Percentiles rank a stretch among this genome's conserved stretches.
These are phyloP conservation scores for Brachyopa scutellaris DNA, from an alignment of 2,888 invertebrate genomes.

Conservation along the genomic window DNA sequence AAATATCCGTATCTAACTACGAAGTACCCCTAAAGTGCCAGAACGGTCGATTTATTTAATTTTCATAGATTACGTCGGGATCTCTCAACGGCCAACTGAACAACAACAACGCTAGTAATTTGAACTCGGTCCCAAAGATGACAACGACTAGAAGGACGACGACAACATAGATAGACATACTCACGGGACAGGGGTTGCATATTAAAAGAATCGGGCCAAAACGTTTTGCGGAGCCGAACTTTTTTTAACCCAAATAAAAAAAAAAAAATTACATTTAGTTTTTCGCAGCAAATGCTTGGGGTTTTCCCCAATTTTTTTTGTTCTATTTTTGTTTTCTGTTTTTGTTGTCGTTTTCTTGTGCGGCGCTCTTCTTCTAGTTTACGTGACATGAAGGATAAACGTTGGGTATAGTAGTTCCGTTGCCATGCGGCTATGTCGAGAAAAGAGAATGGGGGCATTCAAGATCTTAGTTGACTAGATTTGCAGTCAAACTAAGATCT, in stretches of 20 bases:
- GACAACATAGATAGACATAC: constrained; percentile 13
- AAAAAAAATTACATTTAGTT: constrained; percentile 41
- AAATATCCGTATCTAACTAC: constrained; percentile 55
- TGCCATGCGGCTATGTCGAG: neutral
- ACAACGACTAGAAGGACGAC: constrained; percentile 13
- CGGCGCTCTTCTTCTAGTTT: constrained; percentile 22
- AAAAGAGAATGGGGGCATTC: too few species aligned
- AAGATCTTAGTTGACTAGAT: too few species aligned
- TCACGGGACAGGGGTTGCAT: constrained; percentile 56
- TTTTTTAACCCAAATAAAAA: constrained; percentile 38
- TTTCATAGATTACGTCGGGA: constrained; percentile 74
- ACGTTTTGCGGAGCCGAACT: constrained; percentile 59
- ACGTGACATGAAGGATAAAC: constrained; percentile 66
- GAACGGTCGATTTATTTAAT: constrained; percentile 80
- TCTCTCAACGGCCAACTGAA: constrained; percentile 54
- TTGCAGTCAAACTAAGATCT: too few species aligned
- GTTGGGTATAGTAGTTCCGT: constrained; percentile 1
- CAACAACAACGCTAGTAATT: constrained; percentile 45
- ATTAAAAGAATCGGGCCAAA: constrained; percentile 57
- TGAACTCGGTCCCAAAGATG: constrained; percentile 34
- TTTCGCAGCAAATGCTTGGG: constrained; percentile 20
- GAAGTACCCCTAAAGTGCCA: constrained; percentile 77
- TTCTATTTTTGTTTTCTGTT: constrained; percentile 1
- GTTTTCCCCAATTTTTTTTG: constrained; percentile 5
- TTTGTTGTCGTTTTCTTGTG: neutral